Evolutionary conservation across 2,888 invertebrate species (phyloP).

Genomic region (Leucoma salicis): DNA sequence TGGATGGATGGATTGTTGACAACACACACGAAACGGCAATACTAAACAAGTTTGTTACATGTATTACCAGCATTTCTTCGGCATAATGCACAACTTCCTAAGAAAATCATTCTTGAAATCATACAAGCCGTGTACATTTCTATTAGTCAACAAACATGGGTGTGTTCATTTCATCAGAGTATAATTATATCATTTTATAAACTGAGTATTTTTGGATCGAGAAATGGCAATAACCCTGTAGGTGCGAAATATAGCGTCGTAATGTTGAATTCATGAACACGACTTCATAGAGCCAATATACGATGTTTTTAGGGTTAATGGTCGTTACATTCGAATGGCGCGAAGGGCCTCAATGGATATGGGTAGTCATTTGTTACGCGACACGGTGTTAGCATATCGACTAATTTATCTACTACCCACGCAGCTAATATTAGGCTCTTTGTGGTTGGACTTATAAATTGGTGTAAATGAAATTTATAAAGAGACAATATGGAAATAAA

Average conservation of each 20-base stretch:
- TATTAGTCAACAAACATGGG: too few relatives aligned
- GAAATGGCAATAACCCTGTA: slow-evolving; percentile 30
- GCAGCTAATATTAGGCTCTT: neutral
- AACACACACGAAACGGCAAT: too few relatives aligned
- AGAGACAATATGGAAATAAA: too few relatives aligned
- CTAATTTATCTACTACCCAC: slow-evolving; percentile 1
- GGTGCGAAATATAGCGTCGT: slow-evolving; percentile 18
- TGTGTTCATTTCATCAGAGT: too few relatives aligned
- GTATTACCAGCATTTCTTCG: too few relatives aligned
- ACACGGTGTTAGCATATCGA: slow-evolving; percentile 1
- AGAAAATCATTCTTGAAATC: too few relatives aligned
- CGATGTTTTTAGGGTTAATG: slow-evolving; percentile 12
- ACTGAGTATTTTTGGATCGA: slow-evolving; percentile 25
- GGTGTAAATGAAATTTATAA: too few relatives aligned
- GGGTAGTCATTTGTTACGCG: slow-evolving; percentile 6
- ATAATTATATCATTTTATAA: slow-evolving; percentile 27
- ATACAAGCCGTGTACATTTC: too few relatives aligned
- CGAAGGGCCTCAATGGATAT: slow-evolving; percentile 11
- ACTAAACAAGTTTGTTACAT: too few relatives aligned
- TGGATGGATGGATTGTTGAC: too few relatives aligned
- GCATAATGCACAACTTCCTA: too few relatives aligned
- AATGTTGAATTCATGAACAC: slow-evolving; percentile 16
- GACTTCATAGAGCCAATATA: slow-evolving; percentile 7
- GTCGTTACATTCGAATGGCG: slow-evolving; percentile 9
- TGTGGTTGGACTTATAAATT: neutral